phyloP scores from a whole-genome alignment of 2,797 vertebrate genomes.

The Harpagifer antarcticus region DNA sequence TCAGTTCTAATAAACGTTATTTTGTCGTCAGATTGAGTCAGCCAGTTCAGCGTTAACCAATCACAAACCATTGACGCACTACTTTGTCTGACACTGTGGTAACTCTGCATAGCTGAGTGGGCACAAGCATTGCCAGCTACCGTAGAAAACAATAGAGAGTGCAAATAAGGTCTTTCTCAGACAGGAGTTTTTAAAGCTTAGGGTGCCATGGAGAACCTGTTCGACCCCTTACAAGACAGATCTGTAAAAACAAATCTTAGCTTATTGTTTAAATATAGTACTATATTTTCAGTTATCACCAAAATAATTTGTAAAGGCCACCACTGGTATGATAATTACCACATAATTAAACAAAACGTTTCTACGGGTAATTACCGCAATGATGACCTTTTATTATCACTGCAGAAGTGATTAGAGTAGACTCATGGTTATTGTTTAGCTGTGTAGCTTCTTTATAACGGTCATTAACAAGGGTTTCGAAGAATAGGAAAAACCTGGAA shows the following conservation, averaged over 20 bases:
- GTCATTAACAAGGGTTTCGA: slow-evolving; percentile 2
- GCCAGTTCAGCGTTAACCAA: slow-evolving; percentile 8
- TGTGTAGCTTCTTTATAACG: slow-evolving; percentile 2
- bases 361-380: not conserved
- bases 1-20: not conserved
- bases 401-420: not conserved
- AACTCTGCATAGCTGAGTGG: slow-evolving; percentile 21
- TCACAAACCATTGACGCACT: not conserved
- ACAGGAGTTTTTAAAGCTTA: slow-evolving; percentile 21
- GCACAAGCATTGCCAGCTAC: slow-evolving; percentile 29
- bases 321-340: not conserved
- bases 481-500: not conserved
- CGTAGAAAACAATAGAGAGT: slow-evolving; percentile 43
- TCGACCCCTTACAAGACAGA: slow-evolving; percentile 9
- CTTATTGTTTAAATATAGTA: not conserved
- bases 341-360: not conserved
- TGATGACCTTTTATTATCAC: slow-evolving; percentile 4
- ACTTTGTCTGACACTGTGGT: slow-evolving; percentile 14
- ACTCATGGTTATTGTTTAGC: not conserved
- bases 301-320: not conserved
- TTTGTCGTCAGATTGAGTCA: slow-evolving; percentile 2
- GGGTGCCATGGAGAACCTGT: slow-evolving; percentile 19
- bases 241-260: not conserved
- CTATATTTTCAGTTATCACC: not conserved
- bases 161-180: slow-evolving; percentile 42